Evolutionary conservation across 2,797 vertebrate species (phyloP).

Genomic region (Momotus momota): DNA sequence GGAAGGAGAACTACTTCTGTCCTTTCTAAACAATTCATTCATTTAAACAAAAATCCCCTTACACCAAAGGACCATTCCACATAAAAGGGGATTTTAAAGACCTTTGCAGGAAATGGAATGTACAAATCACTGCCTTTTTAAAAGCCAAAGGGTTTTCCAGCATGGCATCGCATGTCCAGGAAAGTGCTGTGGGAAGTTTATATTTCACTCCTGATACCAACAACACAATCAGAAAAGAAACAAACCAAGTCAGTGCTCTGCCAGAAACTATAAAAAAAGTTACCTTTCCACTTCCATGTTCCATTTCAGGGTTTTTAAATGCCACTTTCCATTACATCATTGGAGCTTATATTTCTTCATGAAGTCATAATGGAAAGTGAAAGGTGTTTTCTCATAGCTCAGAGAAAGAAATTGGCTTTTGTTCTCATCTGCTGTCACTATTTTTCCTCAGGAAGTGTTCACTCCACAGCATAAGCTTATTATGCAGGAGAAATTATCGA

Average conservation of each 20-base stretch:
- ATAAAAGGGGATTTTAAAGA: background rate
- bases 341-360: background rate
- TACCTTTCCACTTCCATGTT: background rate
- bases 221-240: background rate
- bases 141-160: conserved; percentile 12
- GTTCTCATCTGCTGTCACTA: background rate
- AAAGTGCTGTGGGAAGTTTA: background rate
- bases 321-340: background rate
- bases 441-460: background rate
- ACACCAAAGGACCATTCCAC: background rate
- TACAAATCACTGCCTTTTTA: conserved; percentile 13
- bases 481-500: background rate
- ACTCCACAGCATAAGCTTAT: background rate
- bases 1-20: background rate
- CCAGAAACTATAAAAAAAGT: background rate
- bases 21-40: background rate
- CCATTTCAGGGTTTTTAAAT: background rate
- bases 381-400: background rate
- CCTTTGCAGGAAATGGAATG: background rate
- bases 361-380: background rate
- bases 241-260: background rate
- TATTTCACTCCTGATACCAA: background rate
- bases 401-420: background rate
- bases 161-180: background rate
- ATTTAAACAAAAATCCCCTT: background rate